Evolutionary conservation across 2,888 invertebrate genomes (phyloP).

Genomic region (Drosophila robusta): DNA sequence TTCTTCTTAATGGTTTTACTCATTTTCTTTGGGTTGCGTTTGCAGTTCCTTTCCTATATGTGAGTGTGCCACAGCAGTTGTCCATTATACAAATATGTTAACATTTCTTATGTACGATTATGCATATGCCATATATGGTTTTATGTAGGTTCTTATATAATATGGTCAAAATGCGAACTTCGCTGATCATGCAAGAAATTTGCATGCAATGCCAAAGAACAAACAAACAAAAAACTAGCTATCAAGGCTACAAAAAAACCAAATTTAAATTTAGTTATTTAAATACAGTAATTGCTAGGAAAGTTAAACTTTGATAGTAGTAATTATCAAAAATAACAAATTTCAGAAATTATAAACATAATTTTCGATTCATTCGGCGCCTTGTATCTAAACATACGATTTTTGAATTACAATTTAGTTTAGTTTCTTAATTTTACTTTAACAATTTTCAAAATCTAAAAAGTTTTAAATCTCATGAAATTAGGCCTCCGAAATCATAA

Average conservation of each 20-base stretch:
- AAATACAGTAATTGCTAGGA: background rate
- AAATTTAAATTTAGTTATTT: too few relatives aligned
- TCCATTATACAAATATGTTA: slow-evolving; percentile 8
- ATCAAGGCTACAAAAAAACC: too few relatives aligned
- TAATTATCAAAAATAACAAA: too few relatives aligned
- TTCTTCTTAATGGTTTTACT: background rate
- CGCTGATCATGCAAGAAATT: too few relatives aligned
- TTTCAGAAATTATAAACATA: background rate
- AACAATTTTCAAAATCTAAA: too few relatives aligned
- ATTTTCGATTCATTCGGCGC: background rate
- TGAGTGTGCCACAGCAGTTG: too few relatives aligned
- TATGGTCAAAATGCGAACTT: too few relatives aligned
- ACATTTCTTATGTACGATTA: slow-evolving; percentile 5
- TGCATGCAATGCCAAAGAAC: background rate
- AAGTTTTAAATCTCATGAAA: too few relatives aligned
- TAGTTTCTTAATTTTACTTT: too few relatives aligned
- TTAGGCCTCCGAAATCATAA: too few relatives aligned
- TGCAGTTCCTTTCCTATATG: slow-evolving; percentile 49
- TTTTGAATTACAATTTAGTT: too few relatives aligned
- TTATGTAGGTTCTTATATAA: slow-evolving; percentile 12
- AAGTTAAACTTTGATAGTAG: background rate
- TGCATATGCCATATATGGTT: slow-evolving; percentile 9
- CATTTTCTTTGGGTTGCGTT: slow-evolving; percentile 31
- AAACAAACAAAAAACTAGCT: background rate
- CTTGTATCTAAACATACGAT: too few relatives aligned